Percentiles rank a stretch among this genome's conserved stretches.
Conservation (phyloP, 37 sponge, comb jelly and placozoan species). For the Aplysina aerophoba region DNA sequence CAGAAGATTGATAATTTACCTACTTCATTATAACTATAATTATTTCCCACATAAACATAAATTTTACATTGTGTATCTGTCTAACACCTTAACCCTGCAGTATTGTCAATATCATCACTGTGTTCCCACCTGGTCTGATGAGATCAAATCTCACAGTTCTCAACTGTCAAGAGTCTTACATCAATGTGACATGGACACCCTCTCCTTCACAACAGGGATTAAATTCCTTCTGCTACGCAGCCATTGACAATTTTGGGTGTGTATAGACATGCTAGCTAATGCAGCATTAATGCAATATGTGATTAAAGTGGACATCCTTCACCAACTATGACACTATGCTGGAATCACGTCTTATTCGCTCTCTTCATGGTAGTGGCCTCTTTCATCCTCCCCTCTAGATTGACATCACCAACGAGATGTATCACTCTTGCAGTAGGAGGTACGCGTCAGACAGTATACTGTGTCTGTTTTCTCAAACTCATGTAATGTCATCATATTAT, state of each 20-base stretch:
- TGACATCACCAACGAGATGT: background rate
- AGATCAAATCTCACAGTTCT: background rate
- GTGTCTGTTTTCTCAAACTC: too few relatives aligned
- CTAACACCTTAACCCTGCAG: background rate
- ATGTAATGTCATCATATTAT: too few relatives aligned
- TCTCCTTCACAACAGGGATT: slow-evolving; percentile 22
- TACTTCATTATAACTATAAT: too few relatives aligned
- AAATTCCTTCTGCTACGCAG: slow-evolving; percentile 35
- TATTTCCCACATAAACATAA: background rate
- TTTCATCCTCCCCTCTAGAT: background rate
- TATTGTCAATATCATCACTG: slow-evolving; percentile 29
- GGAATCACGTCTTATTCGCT: too few relatives aligned
- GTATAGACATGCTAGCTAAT: background rate
- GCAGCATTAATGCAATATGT: too few relatives aligned
- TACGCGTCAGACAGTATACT: background rate
- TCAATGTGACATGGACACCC: slow-evolving; percentile 48
- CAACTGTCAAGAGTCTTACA: slow-evolving; percentile 12
- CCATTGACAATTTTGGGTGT: slow-evolving; percentile 24
- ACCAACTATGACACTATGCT: too few relatives aligned
- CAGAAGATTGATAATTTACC: too few relatives aligned
- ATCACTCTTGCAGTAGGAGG: background rate
- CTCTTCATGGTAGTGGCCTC: too few relatives aligned
- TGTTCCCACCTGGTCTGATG: slow-evolving; percentile 33
- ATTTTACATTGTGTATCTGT: background rate
- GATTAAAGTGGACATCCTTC: too few relatives aligned